Conservation (phyloP, 53 echinoderm and acorn worm species). For the Astropecten irregularis region DNA sequence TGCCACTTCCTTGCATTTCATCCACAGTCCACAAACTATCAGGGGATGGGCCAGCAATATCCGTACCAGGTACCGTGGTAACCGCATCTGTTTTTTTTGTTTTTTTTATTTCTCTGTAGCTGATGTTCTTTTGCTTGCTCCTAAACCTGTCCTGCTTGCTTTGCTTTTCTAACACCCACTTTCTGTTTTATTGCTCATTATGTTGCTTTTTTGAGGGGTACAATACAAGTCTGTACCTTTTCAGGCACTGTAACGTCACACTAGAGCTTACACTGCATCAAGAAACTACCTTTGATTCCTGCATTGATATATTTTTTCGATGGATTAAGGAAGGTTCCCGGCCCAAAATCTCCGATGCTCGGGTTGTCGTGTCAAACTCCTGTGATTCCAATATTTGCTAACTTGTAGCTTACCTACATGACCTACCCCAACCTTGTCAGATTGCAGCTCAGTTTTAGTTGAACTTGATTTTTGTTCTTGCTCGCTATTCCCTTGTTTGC, state of each 20-base stretch:
- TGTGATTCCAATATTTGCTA: too few relatives aligned
- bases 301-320: too few relatives aligned
- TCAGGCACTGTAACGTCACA: too few relatives aligned
- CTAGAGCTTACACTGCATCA: too few relatives aligned
- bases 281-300: too few relatives aligned
- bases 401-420: too few relatives aligned
- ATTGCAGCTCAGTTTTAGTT: too few relatives aligned
- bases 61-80: constrained; percentile 44
- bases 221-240: too few relatives aligned
- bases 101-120: background rate
- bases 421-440: too few relatives aligned
- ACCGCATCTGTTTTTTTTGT: background rate
- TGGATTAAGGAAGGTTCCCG: too few relatives aligned
- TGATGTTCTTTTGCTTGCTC: background rate
- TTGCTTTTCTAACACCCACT: background rate
- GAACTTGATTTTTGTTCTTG: background rate
- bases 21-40: constrained; percentile 31
- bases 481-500: background rate
- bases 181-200: background rate
- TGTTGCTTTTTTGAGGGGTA: background rate
- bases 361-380: too few relatives aligned
- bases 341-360: too few relatives aligned
- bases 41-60: constrained; percentile 31
- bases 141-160: background rate
- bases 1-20: background rate